Conservation (phyloP, 2,113 vertebrate species). For the Engystomops pustulosus region DNA sequence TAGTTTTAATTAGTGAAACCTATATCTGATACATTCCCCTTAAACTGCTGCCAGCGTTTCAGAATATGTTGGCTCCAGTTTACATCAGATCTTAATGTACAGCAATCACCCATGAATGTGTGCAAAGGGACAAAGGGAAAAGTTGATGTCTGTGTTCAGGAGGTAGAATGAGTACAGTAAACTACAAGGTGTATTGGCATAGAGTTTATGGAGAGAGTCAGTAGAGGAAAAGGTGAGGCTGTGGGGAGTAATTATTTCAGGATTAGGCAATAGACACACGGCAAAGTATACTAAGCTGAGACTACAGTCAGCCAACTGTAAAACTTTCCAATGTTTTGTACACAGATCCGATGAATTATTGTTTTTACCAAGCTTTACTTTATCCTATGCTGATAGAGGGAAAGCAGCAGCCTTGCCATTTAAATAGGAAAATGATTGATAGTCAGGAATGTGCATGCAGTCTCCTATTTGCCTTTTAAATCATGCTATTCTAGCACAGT, state of each 20-base stretch:
- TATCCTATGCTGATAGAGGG: constrained; percentile 58
- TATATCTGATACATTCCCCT: no score
- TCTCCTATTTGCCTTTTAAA: constrained; percentile 60
- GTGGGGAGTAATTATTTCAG: constrained; percentile 36
- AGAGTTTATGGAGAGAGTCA: background rate
- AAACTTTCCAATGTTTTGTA: constrained; percentile 53
- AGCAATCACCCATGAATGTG: background rate
- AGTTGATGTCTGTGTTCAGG: background rate
- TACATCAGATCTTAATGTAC: background rate
- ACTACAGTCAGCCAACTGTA: constrained; percentile 51
- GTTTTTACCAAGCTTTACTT: constrained; percentile 56
- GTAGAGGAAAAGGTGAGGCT: background rate
- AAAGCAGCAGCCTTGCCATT: constrained; percentile 59
- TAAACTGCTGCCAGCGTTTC: background rate
- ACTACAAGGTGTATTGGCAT: constrained; percentile 2
- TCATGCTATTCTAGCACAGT: constrained; percentile 60
- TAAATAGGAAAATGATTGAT: constrained; percentile 61
- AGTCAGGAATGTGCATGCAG: constrained; percentile 60
- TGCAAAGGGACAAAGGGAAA: background rate
- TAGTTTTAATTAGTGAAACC: no score
- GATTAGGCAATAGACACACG: constrained; percentile 15
- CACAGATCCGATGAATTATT: constrained; percentile 56
- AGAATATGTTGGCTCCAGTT: background rate
- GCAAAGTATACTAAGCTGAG: constrained; percentile 19
- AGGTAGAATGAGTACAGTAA: background rate